These are phyloP conservation scores for Melanophora roralis DNA, from an alignment of 2,888 invertebrate genomes.

Conservation along the genomic window DNA sequence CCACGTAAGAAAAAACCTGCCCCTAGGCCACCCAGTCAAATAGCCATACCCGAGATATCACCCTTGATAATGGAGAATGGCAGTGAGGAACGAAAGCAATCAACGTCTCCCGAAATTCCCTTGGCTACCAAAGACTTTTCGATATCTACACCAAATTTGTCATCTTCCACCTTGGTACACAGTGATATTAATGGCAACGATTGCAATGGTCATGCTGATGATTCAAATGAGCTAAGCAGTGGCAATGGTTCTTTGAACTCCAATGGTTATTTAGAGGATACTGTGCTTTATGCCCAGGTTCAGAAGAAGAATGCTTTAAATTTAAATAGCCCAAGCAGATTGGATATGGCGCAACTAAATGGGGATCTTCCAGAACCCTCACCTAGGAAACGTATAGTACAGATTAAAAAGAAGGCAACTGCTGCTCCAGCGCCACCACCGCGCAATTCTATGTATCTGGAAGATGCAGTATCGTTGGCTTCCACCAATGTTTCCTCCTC, in stretches of 20 bases:
- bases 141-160: slow-evolving; percentile 75
- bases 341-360: slow-evolving; percentile 35
- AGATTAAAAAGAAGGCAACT: slow-evolving; percentile 71
- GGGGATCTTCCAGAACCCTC: slow-evolving; percentile 73
- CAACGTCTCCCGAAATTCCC: not conserved
- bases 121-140: slow-evolving; percentile 71
- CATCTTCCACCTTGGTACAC: slow-evolving; percentile 34
- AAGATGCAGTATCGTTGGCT: slow-evolving; percentile 67
- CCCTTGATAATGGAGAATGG: slow-evolving; percentile 65
- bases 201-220: slow-evolving; percentile 71
- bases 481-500: slow-evolving; percentile 64
- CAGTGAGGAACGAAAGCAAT: not conserved
- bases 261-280: slow-evolving; percentile 49
- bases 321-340: slow-evolving; percentile 58
- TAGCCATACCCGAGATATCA: slow-evolving; percentile 72
- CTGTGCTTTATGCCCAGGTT: slow-evolving; percentile 59
- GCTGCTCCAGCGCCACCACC: slow-evolving; percentile 75
- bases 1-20: slow-evolving; percentile 76
- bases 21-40: slow-evolving; percentile 76
- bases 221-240: slow-evolving; percentile 38
- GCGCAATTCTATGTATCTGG: slow-evolving; percentile 55
- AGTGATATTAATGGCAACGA: slow-evolving; percentile 66
- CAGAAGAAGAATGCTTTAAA: slow-evolving; percentile 68
- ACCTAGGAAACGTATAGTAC: slow-evolving; percentile 71
- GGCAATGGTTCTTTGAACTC: slow-evolving; percentile 56